phyloP scores from a whole-genome alignment of 2,888 invertebrate genomes.

The Altica lythri region DNA sequence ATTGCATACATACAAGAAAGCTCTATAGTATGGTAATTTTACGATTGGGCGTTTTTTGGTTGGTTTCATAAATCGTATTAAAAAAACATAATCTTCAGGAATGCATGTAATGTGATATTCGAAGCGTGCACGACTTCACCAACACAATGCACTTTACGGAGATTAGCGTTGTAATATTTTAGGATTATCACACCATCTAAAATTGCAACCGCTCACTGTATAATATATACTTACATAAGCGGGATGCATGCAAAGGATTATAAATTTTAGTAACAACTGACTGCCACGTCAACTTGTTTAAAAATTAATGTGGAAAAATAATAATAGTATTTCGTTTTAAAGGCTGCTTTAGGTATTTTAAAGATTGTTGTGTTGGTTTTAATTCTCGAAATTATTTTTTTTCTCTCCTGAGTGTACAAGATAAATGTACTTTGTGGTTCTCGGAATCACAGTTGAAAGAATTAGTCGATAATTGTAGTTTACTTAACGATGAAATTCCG shows the following conservation, averaged over 20 bases:
- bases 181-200: slow-evolving; percentile 38
- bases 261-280: slow-evolving; percentile 8
- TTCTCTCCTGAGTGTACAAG: no score
- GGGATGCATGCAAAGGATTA: slow-evolving; percentile 6
- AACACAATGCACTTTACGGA: slow-evolving; percentile 35
- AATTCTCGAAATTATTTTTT: no score
- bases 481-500: no score
- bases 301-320: no score
- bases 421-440: no score
- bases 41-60: not conserved
- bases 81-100: slow-evolving; percentile 5
- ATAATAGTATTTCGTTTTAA: no score
- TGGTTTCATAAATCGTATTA: slow-evolving; percentile 3
- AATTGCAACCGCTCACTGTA: slow-evolving; percentile 16
- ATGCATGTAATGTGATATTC: slow-evolving; percentile 15
- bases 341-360: no score
- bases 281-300: not conserved
- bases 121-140: slow-evolving; percentile 21
- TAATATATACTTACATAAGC: slow-evolving; percentile 14
- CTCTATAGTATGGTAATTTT: no score
- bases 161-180: slow-evolving; percentile 37
- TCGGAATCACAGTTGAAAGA: no score
- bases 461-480: no score
- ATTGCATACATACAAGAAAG: no score
- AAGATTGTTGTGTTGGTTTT: no score